These are phyloP conservation scores for Tipula helvola DNA, from an alignment of 2,888 invertebrate genomes.

Conservation along the genomic window DNA sequence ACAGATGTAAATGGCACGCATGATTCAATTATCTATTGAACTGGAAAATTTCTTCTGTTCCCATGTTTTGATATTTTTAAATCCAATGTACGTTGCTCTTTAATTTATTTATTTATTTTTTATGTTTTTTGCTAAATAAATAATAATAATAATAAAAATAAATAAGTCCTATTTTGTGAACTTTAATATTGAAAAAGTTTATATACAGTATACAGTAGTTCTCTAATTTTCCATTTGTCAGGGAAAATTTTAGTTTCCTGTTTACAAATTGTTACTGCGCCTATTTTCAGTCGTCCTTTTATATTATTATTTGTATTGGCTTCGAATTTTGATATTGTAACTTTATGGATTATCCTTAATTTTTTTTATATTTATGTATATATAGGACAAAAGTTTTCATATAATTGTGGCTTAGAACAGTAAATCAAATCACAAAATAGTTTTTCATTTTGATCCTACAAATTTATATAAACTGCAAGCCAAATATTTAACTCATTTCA, in stretches of 20 bases:
- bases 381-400: no score
- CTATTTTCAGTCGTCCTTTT: neutral
- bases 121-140: neutral
- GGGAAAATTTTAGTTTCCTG: neutral
- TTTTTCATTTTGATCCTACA: no score
- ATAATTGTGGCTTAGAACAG: no score
- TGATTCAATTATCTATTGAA: neutral
- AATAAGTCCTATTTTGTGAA: neutral
- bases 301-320: neutral
- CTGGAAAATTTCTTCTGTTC: neutral
- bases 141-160: neutral
- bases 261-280: neutral
- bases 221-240: neutral
- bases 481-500: no score
- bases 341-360: neutral
- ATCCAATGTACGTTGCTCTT: neutral
- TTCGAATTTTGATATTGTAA: neutral
- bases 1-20: neutral
- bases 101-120: no score
- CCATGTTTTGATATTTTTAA: neutral
- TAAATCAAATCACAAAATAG: no score
- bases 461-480: no score
- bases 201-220: no score
- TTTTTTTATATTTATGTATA: no score
- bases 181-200: neutral